Base-by-base conservation (phyloP, 2,113 vertebrate genomes). In the Rhinopomastus cyanomelas region DNA sequence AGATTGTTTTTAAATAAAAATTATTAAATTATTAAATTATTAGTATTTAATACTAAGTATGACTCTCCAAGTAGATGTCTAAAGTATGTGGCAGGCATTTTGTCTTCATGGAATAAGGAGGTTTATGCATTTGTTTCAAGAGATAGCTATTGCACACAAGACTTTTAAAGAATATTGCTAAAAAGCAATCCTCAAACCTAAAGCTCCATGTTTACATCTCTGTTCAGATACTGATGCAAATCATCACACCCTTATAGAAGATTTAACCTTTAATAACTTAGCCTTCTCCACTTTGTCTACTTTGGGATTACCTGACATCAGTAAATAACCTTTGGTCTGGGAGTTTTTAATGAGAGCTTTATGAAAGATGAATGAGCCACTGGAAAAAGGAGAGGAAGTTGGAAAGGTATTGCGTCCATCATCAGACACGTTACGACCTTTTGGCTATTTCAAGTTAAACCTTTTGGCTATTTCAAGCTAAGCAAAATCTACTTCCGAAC, bases 241-340 rank as follows among this genome's bases (percentile, higher is more conserved):
- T 71, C 36, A 29, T 29, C 25, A 49, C 27, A 74, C 4, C 21
- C 29, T 76, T 90, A 55, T 9, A 69, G 37, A 34, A 71, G 15
- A 5, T 49, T 78, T 87, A 64, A 78, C 69, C 10, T 91, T 89
- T 89, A 77, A 77, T 30, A 86, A 53, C 17, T 68, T 75, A 74
- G 3, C 29, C 9, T 77, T 12, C n/a, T 65, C 14, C 19, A 67
- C 3, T 82, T 14, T 90, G 72, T 34, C 26, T 71, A 61, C 25
- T 85, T 85, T 62, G 44, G 34, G 53, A 76, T 48, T 81, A 20
- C 46, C 36, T 83, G 85, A 53, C 37, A 34, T 52, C 32, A 83
- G 87, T 52, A 92, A 78, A 88, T 76, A 73, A 90, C 89, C 83
- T 80, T 81, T 87, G 48, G 26, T 81, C 68, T 87, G 12, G 11